Evolutionary conservation across 2,113 vertebrate species (phyloP), one percentile per base, ranked within the genome.

Genomic region (Aplodontia rufa): DNA sequence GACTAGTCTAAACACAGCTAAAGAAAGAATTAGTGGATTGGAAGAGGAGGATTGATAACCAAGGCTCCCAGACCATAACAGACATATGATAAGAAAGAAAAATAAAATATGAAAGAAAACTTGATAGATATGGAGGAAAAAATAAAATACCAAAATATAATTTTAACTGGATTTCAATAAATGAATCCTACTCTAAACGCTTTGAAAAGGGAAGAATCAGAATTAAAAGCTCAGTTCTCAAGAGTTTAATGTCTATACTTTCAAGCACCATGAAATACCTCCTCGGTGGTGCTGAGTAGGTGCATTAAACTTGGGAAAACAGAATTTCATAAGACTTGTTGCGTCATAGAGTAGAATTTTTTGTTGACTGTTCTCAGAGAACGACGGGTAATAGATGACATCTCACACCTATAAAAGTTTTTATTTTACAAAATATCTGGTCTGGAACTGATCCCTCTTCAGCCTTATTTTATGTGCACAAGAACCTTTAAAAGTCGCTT

Each of bases 151-250:
- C 32, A 64, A 0, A 6, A 11, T 5, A 76, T 90, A 86, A 76
- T 71, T 95, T 45, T 86, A 81, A 86, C n/a, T 45, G 13, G 3
- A 26, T 87, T 87, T 90, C 30, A 19, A 66, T 37, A 92, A 55
- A 30, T 14, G 5, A 86, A 84, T 45, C 19, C 30, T 26, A 84
- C 13, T 88, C 87, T 37, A 79, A 64, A 26, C 86, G 55, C 20
- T 89, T 74, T 17, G n/a, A 62, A 84, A 66, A 16, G 24, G 7
- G 20, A 28, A 69, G 68, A 75, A 19, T 2, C 10, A 71, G 40
- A 76, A 90, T 95, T 81, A 72, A 94, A 49, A 49, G 72, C 37
- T 85, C n/a, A 86, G 17, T 80, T 92, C 58, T 80, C 55, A 55
- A 35, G 20, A 80, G 62, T 26, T 42, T 85, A 51, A 64, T 55